These are phyloP conservation scores for Andricus grossulariae DNA, from an alignment of 1,140 invertebrate genomes.

Conservation along the genomic window DNA sequence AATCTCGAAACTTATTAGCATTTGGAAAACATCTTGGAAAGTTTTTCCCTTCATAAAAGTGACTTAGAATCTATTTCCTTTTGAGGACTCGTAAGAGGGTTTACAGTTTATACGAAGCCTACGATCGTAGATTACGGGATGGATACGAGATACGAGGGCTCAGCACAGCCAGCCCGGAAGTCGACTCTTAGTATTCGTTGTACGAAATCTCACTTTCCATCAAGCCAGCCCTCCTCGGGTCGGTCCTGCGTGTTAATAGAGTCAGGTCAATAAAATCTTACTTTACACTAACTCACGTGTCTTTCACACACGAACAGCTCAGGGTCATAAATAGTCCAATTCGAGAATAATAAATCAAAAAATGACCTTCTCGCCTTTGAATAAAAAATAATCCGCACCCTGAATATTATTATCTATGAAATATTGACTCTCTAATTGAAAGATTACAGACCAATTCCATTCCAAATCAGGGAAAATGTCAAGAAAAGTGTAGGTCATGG, in stretches of 20 bases:
- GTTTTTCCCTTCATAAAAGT: neutral
- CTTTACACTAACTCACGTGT: constrained; percentile 1
- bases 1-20: too few species aligned
- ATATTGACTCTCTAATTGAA: too few species aligned
- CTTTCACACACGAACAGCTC: constrained; percentile 12
- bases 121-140: neutral
- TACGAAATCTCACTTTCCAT: constrained; percentile 28
- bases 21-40: too few species aligned
- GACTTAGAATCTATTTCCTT: neutral
- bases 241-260: constrained; percentile 22
- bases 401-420: too few species aligned
- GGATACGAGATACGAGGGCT: neutral
- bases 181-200: constrained; percentile 28
- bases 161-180: neutral
- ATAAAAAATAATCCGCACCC: too few species aligned
- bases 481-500: too few species aligned
- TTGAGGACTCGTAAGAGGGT: neutral
- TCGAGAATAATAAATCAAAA: too few species aligned
- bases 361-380: too few species aligned
- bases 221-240: constrained; percentile 24
- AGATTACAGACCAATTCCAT: too few species aligned
- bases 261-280: constrained; percentile 27
- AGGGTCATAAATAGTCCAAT: neutral
- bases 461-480: too few species aligned
- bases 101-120: neutral